Percentiles rank a stretch among this genome's conserved stretches.
These are phyloP conservation scores for Homalodisca vitripennis DNA, from an alignment of 1,140 invertebrate species.

Conservation along the genomic window DNA sequence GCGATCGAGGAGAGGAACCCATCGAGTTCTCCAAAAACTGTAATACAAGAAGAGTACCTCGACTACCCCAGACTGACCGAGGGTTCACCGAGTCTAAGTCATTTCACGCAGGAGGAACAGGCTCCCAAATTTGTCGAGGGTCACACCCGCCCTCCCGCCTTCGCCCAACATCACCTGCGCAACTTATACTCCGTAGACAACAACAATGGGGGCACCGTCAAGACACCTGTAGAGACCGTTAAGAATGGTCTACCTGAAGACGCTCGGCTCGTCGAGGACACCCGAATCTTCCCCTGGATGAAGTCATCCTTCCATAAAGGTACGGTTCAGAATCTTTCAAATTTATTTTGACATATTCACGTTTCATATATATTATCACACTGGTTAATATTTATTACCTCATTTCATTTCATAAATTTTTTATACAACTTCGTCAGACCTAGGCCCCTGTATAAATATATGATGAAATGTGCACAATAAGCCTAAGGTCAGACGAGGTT, in stretches of 20 bases:
- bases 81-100: not conserved
- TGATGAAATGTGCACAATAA: too few relatives aligned
- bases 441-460: too few relatives aligned
- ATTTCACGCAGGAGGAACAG: not conserved
- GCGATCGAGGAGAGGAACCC: not conserved
- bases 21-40: not conserved
- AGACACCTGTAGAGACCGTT: constrained; percentile 3
- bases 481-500: too few relatives aligned
- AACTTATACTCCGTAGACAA: constrained; percentile 7
- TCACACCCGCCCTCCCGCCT: not conserved
- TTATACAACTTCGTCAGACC: too few relatives aligned
- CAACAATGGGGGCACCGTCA: constrained; percentile 6
- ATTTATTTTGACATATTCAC: too few relatives aligned
- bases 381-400: too few relatives aligned
- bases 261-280: too few relatives aligned
- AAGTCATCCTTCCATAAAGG: constrained; percentile 9
- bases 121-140: not conserved
- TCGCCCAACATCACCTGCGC: not conserved
- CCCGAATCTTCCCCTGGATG: constrained; percentile 8
- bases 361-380: too few relatives aligned
- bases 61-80: not conserved
- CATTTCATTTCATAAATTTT: too few relatives aligned
- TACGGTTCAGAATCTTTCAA: too few relatives aligned
- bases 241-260: not conserved
- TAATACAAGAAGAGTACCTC: not conserved